phyloP scores from a whole-genome alignment of 2,888 invertebrate species.

The Phlogophora meticulosa region DNA sequence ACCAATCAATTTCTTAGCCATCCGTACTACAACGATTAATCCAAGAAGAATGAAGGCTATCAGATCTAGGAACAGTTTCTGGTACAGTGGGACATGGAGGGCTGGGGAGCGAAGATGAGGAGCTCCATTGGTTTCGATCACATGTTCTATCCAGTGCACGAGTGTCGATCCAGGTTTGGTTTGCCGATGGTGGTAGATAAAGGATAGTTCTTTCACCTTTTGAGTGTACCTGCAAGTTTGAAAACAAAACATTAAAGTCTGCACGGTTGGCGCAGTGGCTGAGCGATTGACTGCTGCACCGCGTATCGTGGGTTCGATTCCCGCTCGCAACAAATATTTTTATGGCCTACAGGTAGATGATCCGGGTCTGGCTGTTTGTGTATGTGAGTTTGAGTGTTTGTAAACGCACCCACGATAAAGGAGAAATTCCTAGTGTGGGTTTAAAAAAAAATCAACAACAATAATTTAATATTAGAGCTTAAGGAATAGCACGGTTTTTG shows the following conservation, averaged over 20 bases:
- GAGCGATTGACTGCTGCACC: too few species aligned
- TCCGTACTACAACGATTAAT: conserved; percentile 25
- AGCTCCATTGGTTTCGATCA: conserved; percentile 91
- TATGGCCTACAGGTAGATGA: too few species aligned
- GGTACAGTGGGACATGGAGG: conserved; percentile 72
- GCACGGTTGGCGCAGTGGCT: too few species aligned
- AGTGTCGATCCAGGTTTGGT: conserved; percentile 91
- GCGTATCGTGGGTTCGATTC: too few species aligned
- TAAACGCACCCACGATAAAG: too few species aligned
- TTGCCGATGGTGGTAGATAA: conserved; percentile 83
- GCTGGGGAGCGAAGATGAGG: conserved; percentile 84
- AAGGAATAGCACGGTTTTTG: too few species aligned
- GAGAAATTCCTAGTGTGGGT: too few species aligned
- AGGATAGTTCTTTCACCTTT: conserved; percentile 71
- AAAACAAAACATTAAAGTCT: neutral
- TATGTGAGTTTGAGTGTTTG: too few species aligned
- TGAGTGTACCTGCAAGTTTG: conserved; percentile 69
- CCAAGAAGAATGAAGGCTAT: conserved; percentile 53
- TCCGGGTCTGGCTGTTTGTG: too few species aligned
- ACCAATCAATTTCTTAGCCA: conserved; percentile 28
- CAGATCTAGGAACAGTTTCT: conserved; percentile 80
- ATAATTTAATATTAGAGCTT: too few species aligned
- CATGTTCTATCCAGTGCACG: conserved; percentile 93
- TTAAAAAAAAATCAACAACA: too few species aligned
- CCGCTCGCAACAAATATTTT: too few species aligned